Evolutionary conservation across 2,113 vertebrate species (phyloP).

Genomic region (Menura novaehollandiae): DNA sequence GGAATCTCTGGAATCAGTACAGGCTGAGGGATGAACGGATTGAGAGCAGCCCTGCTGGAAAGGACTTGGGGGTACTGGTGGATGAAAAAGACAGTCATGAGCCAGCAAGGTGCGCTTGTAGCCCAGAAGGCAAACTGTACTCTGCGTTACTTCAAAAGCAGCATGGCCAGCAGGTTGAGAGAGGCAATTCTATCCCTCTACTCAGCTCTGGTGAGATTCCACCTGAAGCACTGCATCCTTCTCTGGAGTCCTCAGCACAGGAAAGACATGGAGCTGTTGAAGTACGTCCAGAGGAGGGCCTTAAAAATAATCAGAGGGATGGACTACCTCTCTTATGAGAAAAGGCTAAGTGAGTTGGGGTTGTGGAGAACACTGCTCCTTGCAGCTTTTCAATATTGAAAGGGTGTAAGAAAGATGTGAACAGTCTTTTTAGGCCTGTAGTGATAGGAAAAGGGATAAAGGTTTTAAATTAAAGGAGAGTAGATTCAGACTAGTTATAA

Average conservation of each 20-base stretch:
- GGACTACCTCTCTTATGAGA: background rate
- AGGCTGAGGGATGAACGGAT: background rate
- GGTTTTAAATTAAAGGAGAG: background rate
- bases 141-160: background rate
- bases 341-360: background rate
- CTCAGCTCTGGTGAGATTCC: background rate
- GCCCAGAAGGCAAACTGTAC: background rate
- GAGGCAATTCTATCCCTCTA: background rate
- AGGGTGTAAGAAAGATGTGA: background rate
- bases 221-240: background rate
- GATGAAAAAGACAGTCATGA: background rate
- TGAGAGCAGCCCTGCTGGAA: background rate
- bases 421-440: background rate
- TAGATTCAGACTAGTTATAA: background rate
- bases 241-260: background rate
- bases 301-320: background rate
- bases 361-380: background rate
- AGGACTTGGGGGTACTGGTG: background rate
- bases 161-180: rapidly evolving
- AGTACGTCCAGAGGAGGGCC: background rate
- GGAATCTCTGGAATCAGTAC: background rate
- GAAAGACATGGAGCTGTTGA: background rate
- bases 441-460: background rate
- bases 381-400: background rate
- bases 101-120: rapidly evolving